Evolutionary conservation across 2,113 vertebrate genomes (phyloP).

Genomic region (Gnathonemus echidnorhynchus): DNA sequence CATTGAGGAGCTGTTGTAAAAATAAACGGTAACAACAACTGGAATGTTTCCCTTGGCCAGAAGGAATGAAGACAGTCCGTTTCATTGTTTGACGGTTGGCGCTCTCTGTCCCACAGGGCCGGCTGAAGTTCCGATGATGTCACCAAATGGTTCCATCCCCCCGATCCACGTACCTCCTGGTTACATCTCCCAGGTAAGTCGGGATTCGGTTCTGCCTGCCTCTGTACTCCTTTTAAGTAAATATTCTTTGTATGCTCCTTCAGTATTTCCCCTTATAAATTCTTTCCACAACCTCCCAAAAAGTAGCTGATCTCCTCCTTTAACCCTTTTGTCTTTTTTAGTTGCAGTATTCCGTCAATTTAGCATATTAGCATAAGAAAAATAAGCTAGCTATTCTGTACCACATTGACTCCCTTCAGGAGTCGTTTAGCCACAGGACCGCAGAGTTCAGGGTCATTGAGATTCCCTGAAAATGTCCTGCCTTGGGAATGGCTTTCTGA

Average conservation of each 20-base stretch:
- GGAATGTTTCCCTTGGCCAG: conserved; percentile 19
- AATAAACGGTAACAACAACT: conserved; percentile 7
- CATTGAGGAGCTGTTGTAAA: not conserved
- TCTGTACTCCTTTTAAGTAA: not conserved
- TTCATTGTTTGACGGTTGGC: conserved; percentile 8
- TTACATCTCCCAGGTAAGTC: conserved; percentile 92
- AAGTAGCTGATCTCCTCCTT: not conserved
- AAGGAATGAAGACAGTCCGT: conserved; percentile 6
- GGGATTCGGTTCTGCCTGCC: not conserved
- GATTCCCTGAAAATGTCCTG: not conserved
- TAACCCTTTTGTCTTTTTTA: not conserved
- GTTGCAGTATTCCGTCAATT: not conserved
- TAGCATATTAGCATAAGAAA: not conserved
- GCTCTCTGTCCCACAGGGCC: conserved; percentile 64
- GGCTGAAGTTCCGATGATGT: conserved; percentile 98
- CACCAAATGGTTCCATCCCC: conserved; percentile 94
- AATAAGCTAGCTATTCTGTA: not conserved
- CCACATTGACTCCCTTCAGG: not conserved
- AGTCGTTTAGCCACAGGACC: not conserved
- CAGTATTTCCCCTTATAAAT: not conserved
- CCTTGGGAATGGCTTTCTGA: not conserved
- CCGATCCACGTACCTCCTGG: conserved; percentile 96
- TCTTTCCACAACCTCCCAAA: not conserved
- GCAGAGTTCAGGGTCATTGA: not conserved
- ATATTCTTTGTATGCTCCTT: not conserved